Base-by-base conservation (phyloP, 2,888 invertebrate species). In the Pardosa pseudoannulata region DNA sequence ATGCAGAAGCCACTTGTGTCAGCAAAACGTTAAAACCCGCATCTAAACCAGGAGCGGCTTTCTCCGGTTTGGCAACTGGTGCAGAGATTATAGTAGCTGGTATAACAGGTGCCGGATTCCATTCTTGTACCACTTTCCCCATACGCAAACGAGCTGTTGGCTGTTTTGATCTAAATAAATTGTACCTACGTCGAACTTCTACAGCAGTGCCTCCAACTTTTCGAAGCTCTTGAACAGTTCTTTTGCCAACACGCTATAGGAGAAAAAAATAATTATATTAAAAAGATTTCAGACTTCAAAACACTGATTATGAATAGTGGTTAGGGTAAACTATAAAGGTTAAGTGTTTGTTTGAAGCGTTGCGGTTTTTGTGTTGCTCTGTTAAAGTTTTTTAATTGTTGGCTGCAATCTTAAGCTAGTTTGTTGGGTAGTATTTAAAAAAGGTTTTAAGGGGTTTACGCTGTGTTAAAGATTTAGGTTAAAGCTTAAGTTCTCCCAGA, bases 151-250 rank as follows among this genome's bases (percentile, higher is more conserved):
- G 85, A 28, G 79, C 79, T 13, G 87, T 80, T 0, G 87, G 80
- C 28, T 87, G 87, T 1, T 87, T 87, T 11, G 87, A 75, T n/a
- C 71, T 41, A 41, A 87, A 87, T n/a, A 87, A 56, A 29, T 87
- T 87, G 32, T 87, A 87, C 19, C 80, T 39, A 16, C 65, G 46
- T 11, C 87, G 75, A 6, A 87, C 80, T 31, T 79, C 87, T 28
- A 75, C 80, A 13, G 87, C 87, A 67, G 28, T 87, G 0, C 87
- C 80, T 0, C 85, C 85, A 3, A 62, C 41, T 76, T 67, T 80
- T 29, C 80, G 32, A 2, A 87, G 31, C 67, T 76, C 80, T 71
- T 87, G 80, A 39, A 80, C 50, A 1, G 80, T 87, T 46, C 87
- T 32, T 31, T 80, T 87, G 0, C 87, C 79, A 27, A 87, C 75